Evolutionary conservation across 2,113 vertebrate genomes (phyloP), one percentile per base, ranked within the genome.

Genomic region (Eonycteris spelaea): DNA sequence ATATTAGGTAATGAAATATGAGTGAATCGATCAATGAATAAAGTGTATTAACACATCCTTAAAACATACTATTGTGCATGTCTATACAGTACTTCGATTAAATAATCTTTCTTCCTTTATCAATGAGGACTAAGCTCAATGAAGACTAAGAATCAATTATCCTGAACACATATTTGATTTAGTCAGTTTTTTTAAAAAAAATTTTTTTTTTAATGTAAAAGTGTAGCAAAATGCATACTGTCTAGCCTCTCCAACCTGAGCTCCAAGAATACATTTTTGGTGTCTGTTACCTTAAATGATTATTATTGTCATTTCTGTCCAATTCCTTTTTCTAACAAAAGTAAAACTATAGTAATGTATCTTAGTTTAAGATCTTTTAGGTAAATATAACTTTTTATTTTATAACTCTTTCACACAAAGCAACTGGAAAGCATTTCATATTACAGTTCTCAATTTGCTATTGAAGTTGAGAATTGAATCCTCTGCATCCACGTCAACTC

Each of bases 31-130:
- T 59, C 11, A 73, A 30, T 28, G 65, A 92, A 0, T 80, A 59
- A 75, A 96, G n/a, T 94, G 28, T 2, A 35, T 92, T 95, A 91
- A 59, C 33, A 97, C 26, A 95, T 38, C 75, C 61, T 88, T 96
- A 90, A 83, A 86, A 97, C 53, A 94, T 8, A 67, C 7, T 65
- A 63, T 95, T 67, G 16, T 59, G 8, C 13, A 63, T 26, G 12
- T 83, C 57, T 55, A 75, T 48, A 73, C 4, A 45, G 48, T 68
- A 55, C 24, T 87, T 82, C 67, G 2, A n/a, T 0, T 86, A 53
- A 48, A 63, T 95, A 79, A 95, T 2, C 53, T 30, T 15, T 90
- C 93, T 43, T 77, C 33, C 13, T 84, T 95, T 95, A 79, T 95
- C 33, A 65, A 61, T 96, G 70, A 74, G 83, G 51, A 51, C 15